Evolutionary conservation across 2,797 vertebrate genomes (phyloP).

Genomic region (Australoheros facetus): DNA sequence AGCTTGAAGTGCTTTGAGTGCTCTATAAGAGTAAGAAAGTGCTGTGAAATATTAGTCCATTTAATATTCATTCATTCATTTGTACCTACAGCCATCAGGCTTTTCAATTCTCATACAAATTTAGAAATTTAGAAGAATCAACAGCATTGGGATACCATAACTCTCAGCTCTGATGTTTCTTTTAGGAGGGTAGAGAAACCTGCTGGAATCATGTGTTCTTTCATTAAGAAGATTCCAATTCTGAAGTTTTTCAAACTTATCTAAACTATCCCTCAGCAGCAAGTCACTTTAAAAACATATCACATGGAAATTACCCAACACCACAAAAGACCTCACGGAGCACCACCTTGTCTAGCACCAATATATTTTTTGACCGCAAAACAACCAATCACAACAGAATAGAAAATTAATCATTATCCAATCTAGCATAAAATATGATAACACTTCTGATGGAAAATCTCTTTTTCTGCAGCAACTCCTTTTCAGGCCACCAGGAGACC

Average conservation of each 20-base stretch:
- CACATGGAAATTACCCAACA: neutral
- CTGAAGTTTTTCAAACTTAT: neutral
- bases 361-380: neutral
- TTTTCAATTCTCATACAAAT: no score
- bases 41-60: neutral
- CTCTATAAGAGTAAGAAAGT: neutral
- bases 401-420: neutral
- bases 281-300: neutral
- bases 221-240: neutral
- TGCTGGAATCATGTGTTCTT: neutral
- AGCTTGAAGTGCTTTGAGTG: no score
- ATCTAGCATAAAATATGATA: neutral
- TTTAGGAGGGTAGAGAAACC: neutral
- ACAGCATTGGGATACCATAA: accelerated
- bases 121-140: neutral
- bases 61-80: no score
- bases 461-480: neutral
- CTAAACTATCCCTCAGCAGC: neutral
- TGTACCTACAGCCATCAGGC: no score
- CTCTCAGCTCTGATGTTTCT: neutral
- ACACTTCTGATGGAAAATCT: neutral
- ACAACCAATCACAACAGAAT: neutral
- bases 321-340: neutral
- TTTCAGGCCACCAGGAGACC: neutral
- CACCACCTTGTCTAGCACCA: neutral